These are phyloP conservation scores for Apoda limacodes DNA, from an alignment of 2,888 invertebrate species.

Conservation along the genomic window DNA sequence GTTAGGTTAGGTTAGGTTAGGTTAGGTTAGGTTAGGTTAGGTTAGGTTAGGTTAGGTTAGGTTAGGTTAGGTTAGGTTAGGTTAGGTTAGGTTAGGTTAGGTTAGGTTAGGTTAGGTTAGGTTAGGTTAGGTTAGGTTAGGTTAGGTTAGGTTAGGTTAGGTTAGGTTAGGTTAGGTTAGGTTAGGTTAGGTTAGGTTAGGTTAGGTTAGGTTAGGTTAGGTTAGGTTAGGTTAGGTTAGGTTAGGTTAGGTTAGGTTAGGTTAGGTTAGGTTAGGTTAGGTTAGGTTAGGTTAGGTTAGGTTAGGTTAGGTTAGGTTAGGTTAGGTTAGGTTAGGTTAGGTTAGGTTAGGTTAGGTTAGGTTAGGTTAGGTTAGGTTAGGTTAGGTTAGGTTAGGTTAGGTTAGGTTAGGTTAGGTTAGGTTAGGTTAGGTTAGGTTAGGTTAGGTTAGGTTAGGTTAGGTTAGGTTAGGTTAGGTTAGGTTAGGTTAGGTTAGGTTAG, in stretches of 20 bases:
- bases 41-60: slow-evolving; percentile 9
- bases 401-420: too few relatives aligned
- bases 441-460: too few relatives aligned
- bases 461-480: too few relatives aligned
- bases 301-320: slow-evolving; percentile 18
- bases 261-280: slow-evolving; percentile 15
- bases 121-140: not conserved
- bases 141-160: slow-evolving; percentile 6
- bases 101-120: not conserved
- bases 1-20: slow-evolving; percentile 13
- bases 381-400: too few relatives aligned
- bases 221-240: slow-evolving; percentile 15
- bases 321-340: too few relatives aligned
- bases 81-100: slow-evolving; percentile 1
- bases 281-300: slow-evolving; percentile 13
- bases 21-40: too few relatives aligned
- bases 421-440: too few relatives aligned
- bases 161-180: slow-evolving; percentile 9
- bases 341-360: too few relatives aligned
- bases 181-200: slow-evolving; percentile 7
- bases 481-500: too few relatives aligned
- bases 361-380: too few relatives aligned
- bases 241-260: slow-evolving; percentile 16
- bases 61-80: slow-evolving; percentile 7
- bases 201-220: slow-evolving; percentile 11